Conservation (phyloP, 2,888 invertebrate genomes). For the Teleogryllus oceanicus region DNA sequence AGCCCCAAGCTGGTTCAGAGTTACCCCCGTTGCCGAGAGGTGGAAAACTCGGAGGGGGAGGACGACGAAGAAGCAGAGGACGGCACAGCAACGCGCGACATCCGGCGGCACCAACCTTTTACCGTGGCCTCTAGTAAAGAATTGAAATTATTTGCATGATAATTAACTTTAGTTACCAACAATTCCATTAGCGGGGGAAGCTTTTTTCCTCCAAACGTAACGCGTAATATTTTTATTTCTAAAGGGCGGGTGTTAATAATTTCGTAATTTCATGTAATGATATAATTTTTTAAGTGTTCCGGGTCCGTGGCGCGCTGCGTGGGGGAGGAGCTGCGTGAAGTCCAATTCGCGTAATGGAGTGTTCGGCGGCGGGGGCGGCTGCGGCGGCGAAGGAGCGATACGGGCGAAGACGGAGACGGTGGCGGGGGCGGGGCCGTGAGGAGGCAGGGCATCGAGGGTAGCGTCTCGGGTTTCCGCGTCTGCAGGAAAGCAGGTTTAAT, state of each 20-base stretch:
- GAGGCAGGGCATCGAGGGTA: too few species aligned
- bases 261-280: background rate
- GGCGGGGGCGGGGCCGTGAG: background rate
- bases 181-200: background rate
- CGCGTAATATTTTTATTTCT: background rate
- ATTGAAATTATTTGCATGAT: background rate
- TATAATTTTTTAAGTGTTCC: slow-evolving; percentile 2
- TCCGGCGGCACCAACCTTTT: background rate
- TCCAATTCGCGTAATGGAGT: slow-evolving; percentile 18
- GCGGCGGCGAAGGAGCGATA: background rate
- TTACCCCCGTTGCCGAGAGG: too few species aligned
- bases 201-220: background rate
- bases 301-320: background rate
- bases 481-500: background rate
- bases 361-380: background rate
- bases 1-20: too few species aligned
- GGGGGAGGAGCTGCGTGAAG: background rate
- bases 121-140: background rate
- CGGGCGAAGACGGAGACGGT: background rate
- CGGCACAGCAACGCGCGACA: background rate
- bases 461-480: background rate
- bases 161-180: slow-evolving; percentile 2
- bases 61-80: background rate
- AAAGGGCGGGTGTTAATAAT: background rate
- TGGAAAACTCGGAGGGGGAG: background rate